Percentiles rank a stretch among this genome's conserved stretches.
These are phyloP conservation scores for Thamnophis elegans DNA, from an alignment of 2,797 vertebrate species.

Conservation along the genomic window DNA sequence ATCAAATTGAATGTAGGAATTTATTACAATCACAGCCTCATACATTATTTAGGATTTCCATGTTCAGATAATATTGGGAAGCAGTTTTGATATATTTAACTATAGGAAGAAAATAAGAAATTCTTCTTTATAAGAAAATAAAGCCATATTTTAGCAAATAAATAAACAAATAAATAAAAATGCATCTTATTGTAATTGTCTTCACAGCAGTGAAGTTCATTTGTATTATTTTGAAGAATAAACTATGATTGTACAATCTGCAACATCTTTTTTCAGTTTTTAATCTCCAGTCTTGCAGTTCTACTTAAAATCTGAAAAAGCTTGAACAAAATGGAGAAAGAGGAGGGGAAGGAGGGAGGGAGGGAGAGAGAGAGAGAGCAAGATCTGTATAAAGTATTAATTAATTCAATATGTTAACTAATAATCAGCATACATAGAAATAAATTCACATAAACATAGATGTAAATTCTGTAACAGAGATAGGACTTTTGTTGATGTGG, in stretches of 20 bases:
- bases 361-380: not conserved
- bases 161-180: not conserved
- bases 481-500: not conserved
- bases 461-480: not conserved
- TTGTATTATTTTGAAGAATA: not conserved
- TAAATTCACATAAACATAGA: not conserved
- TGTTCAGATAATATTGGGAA: not conserved
- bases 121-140: not conserved
- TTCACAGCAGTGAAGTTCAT: not conserved
- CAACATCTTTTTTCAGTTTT: not conserved
- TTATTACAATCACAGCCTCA: not conserved
- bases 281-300: not conserved
- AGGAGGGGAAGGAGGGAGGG: not conserved
- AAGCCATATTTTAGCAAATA: not conserved
- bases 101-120: too few species aligned
- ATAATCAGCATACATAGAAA: not conserved
- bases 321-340: not conserved
- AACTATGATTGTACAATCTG: not conserved
- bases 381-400: not conserved
- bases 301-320: not conserved
- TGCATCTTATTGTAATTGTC: not conserved
- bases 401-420: not conserved
- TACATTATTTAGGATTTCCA: not conserved
- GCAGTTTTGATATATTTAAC: not conserved
- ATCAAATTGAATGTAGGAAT: not conserved